Percentiles rank a stretch among this genome's conserved stretches.
These are phyloP conservation scores for Eclectus roratus DNA, from an alignment of 2,113 vertebrate genomes.

Conservation along the genomic window DNA sequence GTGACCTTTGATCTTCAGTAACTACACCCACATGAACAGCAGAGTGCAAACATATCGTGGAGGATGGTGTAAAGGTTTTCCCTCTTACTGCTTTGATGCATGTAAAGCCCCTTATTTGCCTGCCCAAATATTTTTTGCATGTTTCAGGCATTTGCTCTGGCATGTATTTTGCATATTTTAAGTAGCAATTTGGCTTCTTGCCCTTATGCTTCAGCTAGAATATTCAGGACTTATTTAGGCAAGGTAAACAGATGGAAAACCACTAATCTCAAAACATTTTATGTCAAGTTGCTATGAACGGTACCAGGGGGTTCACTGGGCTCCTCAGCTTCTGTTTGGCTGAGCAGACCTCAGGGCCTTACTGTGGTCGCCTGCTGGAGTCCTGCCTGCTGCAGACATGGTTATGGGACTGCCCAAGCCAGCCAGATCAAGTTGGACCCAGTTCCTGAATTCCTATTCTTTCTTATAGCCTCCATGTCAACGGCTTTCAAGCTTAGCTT, in stretches of 20 bases:
- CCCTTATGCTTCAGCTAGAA: background rate
- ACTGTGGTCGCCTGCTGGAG: rapidly evolving
- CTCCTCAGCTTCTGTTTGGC: background rate
- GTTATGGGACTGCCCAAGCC: background rate
- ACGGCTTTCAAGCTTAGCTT: background rate
- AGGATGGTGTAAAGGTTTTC: background rate
- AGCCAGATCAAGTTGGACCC: background rate
- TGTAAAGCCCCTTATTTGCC: background rate
- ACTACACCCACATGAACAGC: background rate
- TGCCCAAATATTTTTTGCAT: background rate
- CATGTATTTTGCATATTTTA: background rate
- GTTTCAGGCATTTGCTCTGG: background rate
- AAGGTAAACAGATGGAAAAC: background rate
- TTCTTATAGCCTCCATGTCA: background rate
- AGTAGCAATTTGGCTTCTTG: background rate
- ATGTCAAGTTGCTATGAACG: background rate
- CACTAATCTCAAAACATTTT: background rate
- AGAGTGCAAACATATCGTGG: background rate
- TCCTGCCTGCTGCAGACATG: background rate
- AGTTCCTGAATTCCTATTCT: background rate
- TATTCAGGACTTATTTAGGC: background rate
- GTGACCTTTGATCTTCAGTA: slow-evolving; percentile 11
- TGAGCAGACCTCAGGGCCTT: background rate
- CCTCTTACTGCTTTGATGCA: background rate
- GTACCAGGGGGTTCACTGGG: background rate